Evolutionary conservation across 2,888 invertebrate genomes (phyloP).

Genomic region (Philopedon plagiatum): DNA sequence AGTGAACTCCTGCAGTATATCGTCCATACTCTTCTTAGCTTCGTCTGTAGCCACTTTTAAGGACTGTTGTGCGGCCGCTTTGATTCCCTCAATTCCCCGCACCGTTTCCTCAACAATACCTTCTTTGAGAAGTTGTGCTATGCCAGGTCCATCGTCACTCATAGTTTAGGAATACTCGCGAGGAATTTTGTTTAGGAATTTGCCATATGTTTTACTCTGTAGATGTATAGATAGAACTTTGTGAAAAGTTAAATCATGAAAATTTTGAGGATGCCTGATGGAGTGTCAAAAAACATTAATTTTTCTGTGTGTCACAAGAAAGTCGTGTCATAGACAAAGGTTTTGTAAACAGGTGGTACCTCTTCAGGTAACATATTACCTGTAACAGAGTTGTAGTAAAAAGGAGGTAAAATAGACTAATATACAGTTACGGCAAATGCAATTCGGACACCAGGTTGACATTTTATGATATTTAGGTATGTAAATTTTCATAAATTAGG

Average conservation of each 20-base stretch:
- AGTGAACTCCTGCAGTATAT: not conserved
- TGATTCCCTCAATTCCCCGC: not conserved
- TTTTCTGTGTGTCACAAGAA: too few species aligned
- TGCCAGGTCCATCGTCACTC: not conserved
- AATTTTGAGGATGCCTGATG: not conserved
- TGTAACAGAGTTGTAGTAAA: too few species aligned
- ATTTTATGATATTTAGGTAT: too few species aligned
- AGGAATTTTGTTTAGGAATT: too few species aligned
- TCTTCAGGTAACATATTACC: too few species aligned
- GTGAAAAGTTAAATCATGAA: not conserved
- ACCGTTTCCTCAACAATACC: not conserved
- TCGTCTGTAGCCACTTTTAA: not conserved
- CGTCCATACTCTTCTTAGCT: not conserved
- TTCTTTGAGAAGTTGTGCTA: not conserved
- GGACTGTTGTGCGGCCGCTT: conserved; percentile 5
- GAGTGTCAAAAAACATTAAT: not conserved
- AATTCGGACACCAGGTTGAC: too few species aligned
- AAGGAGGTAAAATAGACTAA: too few species aligned
- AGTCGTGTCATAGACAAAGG: too few species aligned
- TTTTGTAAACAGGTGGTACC: too few species aligned
- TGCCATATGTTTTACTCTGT: too few species aligned
- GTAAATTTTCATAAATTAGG: too few species aligned
- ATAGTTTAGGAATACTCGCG: not conserved
- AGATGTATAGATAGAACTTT: not conserved
- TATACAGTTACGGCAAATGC: too few species aligned